Evolutionary conservation across 2,888 invertebrate species (phyloP), one percentile per base, ranked within the genome.

Genomic region (Cheilosia soror): DNA sequence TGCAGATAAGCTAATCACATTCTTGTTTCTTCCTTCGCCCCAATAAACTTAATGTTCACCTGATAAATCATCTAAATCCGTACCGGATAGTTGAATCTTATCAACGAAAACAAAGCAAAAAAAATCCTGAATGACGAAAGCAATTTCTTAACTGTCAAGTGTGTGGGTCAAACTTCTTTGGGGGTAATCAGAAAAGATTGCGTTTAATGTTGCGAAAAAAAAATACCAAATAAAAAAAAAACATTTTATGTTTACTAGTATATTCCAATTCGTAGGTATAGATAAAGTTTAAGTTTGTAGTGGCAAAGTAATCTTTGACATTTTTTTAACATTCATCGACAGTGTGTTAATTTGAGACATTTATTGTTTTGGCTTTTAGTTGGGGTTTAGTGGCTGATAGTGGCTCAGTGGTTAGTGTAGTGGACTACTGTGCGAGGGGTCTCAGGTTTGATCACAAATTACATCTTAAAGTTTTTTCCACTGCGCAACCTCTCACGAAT

Each of bases 51-150:
- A 51, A 42, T 31, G 15, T 20, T 62, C 42, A 51, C 57, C 37
- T 72, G 15, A 65, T 79, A 79, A 79, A 72, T 72, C 72, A 72
- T 79, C 58, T 42, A 53, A 60, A 66, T 66, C 51, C 44, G 44
- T 47, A 51, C 31, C 29, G 29, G 31, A n/a, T 3, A n/a, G 20
- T 9, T 29, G 6, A 55, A 44, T 40, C 29, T 72, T 51, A 60
- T 60, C 71, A 49, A 20, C 4, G 2, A 29, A 13, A n/a, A 2
- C 7, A 20, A 47, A 47, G 15, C 3, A 20, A 47, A 47, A 0
- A 15, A 31, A 27, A 3, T 31, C 27, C 9, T n/a, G 29, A 33
- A 55, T 73, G 58, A 72, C 79, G 65, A 79, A 72, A 72, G 33
- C 42, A 53, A 31, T 55, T 55, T 47, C 15, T 63, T 42, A 11